Evolutionary conservation across 2,888 invertebrate species (phyloP).

Genomic region (Mycalesis mineus): DNA sequence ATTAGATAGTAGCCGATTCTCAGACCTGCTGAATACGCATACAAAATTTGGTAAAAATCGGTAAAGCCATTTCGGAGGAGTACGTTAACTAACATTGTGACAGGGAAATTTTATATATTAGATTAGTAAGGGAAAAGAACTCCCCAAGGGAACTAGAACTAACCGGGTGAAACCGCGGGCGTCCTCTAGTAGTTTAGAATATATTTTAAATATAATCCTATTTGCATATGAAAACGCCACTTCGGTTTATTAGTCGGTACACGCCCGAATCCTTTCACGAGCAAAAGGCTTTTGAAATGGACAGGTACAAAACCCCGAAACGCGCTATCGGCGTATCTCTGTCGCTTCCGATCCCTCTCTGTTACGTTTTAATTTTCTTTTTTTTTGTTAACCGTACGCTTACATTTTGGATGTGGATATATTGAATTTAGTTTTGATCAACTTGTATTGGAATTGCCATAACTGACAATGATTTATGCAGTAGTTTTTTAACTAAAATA

Average conservation of each 20-base stretch:
- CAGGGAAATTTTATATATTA: too few relatives aligned
- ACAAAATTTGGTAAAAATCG: too few relatives aligned
- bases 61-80: too few relatives aligned
- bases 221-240: neutral
- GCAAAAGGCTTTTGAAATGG: conserved; percentile 14
- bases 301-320: conserved; percentile 11
- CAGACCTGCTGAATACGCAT: too few relatives aligned
- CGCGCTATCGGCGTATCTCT: conserved; percentile 8
- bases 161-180: too few relatives aligned
- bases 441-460: neutral
- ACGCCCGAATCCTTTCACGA: conserved; percentile 7
- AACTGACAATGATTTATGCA: neutral
- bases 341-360: conserved; percentile 6
- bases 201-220: neutral
- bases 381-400: neutral
- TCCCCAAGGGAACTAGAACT: too few relatives aligned
- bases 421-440: neutral
- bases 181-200: too few relatives aligned
- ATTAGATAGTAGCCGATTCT: too few relatives aligned
- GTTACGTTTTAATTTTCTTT: conserved; percentile 7
- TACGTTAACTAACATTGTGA: too few relatives aligned
- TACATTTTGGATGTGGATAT: neutral
- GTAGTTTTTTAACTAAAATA: too few relatives aligned
- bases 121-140: too few relatives aligned
- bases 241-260: conserved; percentile 3